These are phyloP conservation scores for Protonemura montana DNA, from an alignment of 2,888 invertebrate genomes.

Conservation along the genomic window DNA sequence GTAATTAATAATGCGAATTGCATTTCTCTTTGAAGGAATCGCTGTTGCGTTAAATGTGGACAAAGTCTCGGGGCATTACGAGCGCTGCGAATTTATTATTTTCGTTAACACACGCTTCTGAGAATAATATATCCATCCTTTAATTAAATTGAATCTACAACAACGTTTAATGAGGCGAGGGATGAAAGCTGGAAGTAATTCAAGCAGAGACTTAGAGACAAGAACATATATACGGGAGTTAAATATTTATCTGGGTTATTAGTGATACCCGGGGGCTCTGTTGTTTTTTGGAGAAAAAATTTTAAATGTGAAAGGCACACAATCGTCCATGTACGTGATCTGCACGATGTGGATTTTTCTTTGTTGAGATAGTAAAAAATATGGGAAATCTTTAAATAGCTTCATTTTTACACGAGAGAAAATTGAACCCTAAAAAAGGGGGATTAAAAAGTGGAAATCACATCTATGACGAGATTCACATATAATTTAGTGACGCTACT, in stretches of 20 bases:
- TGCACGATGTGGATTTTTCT: not conserved
- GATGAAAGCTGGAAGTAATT: not conserved
- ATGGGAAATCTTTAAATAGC: not conserved
- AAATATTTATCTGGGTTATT: not conserved
- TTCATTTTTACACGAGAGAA: not conserved
- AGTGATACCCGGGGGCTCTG: not conserved
- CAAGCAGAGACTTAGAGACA: conserved; percentile 1
- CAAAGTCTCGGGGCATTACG: not conserved
- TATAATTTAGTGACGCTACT: not conserved
- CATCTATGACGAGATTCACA: not conserved
- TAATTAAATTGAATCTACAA: not conserved
- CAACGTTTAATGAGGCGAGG: not conserved
- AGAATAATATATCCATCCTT: not conserved
- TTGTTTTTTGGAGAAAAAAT: not conserved
- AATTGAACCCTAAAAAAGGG: not conserved
- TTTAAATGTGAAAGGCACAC: not conserved
- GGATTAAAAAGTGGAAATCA: not conserved
- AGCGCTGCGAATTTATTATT: not conserved
- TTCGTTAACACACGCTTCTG: not conserved
- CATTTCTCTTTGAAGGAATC: not conserved
- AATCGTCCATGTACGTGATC: not conserved
- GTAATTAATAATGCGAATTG: not conserved
- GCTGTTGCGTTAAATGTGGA: not conserved
- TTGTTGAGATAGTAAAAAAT: not conserved
- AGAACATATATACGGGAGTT: not conserved